Conservation (phyloP, 2,113 vertebrate species). For the Cygnus atratus region DNA sequence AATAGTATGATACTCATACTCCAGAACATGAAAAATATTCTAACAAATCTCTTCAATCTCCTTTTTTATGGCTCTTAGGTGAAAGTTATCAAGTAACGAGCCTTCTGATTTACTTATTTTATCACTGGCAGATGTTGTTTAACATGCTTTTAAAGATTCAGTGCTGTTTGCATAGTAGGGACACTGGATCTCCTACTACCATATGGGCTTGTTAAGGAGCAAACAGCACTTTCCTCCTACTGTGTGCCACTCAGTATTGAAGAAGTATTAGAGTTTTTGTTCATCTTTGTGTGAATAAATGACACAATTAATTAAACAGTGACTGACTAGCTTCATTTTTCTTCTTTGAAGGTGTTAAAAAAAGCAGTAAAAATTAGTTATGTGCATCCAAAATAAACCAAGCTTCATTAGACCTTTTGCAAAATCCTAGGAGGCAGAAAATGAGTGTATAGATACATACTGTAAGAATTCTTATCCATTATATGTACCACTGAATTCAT, state of each 20-base stretch:
- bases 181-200: constrained; percentile 61
- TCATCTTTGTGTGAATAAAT: constrained; percentile 41
- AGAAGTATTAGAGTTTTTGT: constrained; percentile 31
- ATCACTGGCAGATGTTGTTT: constrained; percentile 58
- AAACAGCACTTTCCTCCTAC: constrained; percentile 56
- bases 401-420: background rate
- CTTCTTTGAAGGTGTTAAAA: background rate
- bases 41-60: background rate
- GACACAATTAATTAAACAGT: background rate
- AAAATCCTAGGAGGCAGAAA: background rate
- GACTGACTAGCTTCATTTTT: constrained; percentile 28
- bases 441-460: background rate
- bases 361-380: background rate
- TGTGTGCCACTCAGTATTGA: constrained; percentile 50
- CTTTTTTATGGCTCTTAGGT: constrained; percentile 9
- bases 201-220: constrained; percentile 43
- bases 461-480: background rate
- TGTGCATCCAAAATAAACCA: background rate
- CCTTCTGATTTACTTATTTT: constrained; percentile 54
- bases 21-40: background rate
- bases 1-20: background rate
- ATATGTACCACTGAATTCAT: background rate
- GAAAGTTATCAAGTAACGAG: constrained; percentile 21
- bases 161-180: constrained; percentile 46
- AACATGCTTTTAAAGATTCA: constrained; percentile 33